These are phyloP conservation scores for Danio rerio DNA, from an alignment of 2,113 vertebrate genomes.

Conservation along the genomic window DNA sequence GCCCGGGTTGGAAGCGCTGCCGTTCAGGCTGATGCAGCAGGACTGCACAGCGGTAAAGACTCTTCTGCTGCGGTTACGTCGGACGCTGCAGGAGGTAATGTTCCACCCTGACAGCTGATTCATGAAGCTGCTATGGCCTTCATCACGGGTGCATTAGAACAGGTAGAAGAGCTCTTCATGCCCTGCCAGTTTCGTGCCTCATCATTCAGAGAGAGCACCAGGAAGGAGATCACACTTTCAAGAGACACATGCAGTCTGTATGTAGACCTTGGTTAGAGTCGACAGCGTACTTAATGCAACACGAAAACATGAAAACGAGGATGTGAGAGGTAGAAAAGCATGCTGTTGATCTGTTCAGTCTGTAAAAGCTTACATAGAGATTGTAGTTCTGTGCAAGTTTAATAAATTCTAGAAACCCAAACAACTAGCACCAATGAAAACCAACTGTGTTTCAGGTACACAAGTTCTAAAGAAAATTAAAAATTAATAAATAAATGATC, in stretches of 20 bases:
- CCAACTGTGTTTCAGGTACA: too few species aligned
- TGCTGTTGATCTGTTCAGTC: neutral
- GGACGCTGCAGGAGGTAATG: constrained; percentile 94
- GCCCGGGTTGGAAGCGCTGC: constrained; percentile 85
- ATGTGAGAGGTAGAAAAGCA: neutral
- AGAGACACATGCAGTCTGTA: neutral
- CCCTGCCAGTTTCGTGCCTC: constrained; percentile 36
- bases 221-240: neutral
- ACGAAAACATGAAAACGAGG: neutral
- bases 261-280: neutral
- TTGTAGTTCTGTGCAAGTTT: neutral
- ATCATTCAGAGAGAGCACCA: constrained; percentile 17
- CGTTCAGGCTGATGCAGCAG: constrained; percentile 93
- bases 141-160: constrained; percentile 28
- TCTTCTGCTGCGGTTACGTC: constrained; percentile 89
- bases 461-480: too few species aligned
- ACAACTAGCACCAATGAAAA: too few species aligned
- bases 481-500: too few species aligned
- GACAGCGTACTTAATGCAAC: neutral
- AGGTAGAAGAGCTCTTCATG: constrained; percentile 10
- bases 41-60: constrained; percentile 96
- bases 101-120: constrained; percentile 28
- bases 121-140: constrained; percentile 23
- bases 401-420: neutral
- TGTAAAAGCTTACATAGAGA: neutral